Conservation (phyloP, 2,888 invertebrate species). For the Drosophila borealis region DNA sequence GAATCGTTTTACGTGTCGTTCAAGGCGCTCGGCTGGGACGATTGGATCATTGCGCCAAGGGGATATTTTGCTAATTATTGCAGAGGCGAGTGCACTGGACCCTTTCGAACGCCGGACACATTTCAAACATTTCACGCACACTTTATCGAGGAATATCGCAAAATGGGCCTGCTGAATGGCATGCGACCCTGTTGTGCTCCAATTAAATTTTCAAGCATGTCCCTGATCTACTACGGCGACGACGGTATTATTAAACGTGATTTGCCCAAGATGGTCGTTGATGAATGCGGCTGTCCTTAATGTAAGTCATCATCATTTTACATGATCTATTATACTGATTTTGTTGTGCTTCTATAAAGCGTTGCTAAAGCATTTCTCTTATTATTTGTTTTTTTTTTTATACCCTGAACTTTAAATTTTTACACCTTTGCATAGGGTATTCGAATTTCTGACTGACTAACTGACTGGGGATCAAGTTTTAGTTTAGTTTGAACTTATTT, state of each 20-base stretch:
- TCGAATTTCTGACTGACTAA: too few species aligned
- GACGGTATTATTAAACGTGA: slow-evolving; percentile 96
- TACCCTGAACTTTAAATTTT: too few species aligned
- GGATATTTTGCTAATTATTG: slow-evolving; percentile 98
- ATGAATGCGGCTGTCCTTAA: slow-evolving; percentile 97
- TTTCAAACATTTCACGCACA: slow-evolving; percentile 95
- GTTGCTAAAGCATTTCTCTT: too few species aligned
- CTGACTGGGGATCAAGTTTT: background rate
- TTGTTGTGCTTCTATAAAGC: too few species aligned
- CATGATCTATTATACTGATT: background rate
- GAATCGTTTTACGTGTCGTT: slow-evolving; percentile 96
- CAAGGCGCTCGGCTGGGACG: slow-evolving; percentile 96
- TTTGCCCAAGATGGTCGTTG: slow-evolving; percentile 97
- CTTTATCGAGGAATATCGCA: slow-evolving; percentile 95
- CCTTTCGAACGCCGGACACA: slow-evolving; percentile 91
- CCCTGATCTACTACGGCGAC: slow-evolving; percentile 95
- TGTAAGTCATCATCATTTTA: slow-evolving; percentile 38
- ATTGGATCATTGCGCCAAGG: slow-evolving; percentile 96
- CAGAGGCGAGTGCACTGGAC: slow-evolving; percentile 93
- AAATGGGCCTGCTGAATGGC: slow-evolving; percentile 90
- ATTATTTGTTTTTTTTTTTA: too few species aligned
- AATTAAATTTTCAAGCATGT: slow-evolving; percentile 95
- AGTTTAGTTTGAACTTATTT: too few species aligned
- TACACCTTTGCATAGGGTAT: too few species aligned
- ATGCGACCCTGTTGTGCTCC: slow-evolving; percentile 97